Conservation (phyloP, 2,888 invertebrate species). For the Drosophila borealis region DNA sequence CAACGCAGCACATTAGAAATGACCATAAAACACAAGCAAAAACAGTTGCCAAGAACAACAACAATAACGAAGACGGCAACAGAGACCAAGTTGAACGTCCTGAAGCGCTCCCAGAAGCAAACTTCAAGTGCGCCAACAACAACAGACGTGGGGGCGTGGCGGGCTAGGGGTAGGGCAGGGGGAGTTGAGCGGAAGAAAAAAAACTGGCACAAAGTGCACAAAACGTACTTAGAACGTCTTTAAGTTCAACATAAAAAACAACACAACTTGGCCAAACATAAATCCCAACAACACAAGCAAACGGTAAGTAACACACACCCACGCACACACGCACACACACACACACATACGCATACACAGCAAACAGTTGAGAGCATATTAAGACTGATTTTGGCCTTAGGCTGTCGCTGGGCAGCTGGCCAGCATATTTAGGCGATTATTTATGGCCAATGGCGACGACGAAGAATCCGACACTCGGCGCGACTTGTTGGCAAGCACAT, state of each 20-base stretch:
- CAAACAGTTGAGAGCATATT: conserved; percentile 63
- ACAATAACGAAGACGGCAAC: conserved; percentile 33
- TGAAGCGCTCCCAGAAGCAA: conserved; percentile 55
- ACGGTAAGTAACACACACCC: conserved; percentile 41
- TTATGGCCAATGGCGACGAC: conserved; percentile 66
- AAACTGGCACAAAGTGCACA: conserved; percentile 68
- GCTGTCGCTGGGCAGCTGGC: conserved; percentile 67
- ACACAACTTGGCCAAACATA: conserved; percentile 72
- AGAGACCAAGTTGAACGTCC: conserved; percentile 69
- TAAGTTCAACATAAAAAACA: conserved; percentile 78
- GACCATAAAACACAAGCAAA: conserved; percentile 80
- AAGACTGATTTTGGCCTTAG: conserved; percentile 77
- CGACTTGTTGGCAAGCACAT: conserved; percentile 49
- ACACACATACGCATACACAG: conserved; percentile 38
- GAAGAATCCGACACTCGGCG: conserved; percentile 44
- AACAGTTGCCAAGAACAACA: conserved; percentile 75
- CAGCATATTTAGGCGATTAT: conserved; percentile 79
- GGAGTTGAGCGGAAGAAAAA: not conserved
- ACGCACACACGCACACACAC: not conserved
- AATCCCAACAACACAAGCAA: conserved; percentile 70
- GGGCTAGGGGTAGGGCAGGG: not conserved
- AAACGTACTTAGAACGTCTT: conserved; percentile 75
- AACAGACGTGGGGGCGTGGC: conserved; percentile 15
- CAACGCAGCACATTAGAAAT: conserved; percentile 64
- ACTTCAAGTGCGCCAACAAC: conserved; percentile 67